Percentiles rank a stretch among this genome's conserved stretches.
These are phyloP conservation scores for Therioaphis trifolii DNA, from an alignment of 2,888 invertebrate species.

Conservation along the genomic window DNA sequence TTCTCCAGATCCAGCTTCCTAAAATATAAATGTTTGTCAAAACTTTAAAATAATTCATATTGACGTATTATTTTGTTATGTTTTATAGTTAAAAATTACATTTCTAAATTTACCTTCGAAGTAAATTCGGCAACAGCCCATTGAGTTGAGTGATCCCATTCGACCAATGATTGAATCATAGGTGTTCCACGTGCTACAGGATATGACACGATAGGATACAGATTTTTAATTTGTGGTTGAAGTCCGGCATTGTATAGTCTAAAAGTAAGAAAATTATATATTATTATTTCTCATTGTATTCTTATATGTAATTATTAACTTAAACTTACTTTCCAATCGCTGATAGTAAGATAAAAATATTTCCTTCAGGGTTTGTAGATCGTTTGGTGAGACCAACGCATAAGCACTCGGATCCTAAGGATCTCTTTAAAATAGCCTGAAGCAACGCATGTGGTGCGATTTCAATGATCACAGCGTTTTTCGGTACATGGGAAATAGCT, in stretches of 20 bases:
- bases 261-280: slow-evolving; percentile 62
- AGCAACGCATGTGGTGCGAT: slow-evolving; percentile 94
- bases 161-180: slow-evolving; percentile 84
- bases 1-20: slow-evolving; percentile 78
- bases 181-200: slow-evolving; percentile 94
- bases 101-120: slow-evolving; percentile 68
- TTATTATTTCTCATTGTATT: too few relatives aligned
- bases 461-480: slow-evolving; percentile 89
- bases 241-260: slow-evolving; percentile 84
- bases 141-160: slow-evolving; percentile 91
- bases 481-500: slow-evolving; percentile 80
- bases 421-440: slow-evolving; percentile 89
- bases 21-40: slow-evolving; percentile 69
- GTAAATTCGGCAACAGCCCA: slow-evolving; percentile 90
- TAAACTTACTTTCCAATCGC: slow-evolving; percentile 70
- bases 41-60: not conserved
- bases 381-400: slow-evolving; percentile 75
- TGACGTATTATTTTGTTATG: not conserved
- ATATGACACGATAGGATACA: slow-evolving; percentile 81
- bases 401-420: slow-evolving; percentile 72
- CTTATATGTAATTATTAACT: too few relatives aligned
- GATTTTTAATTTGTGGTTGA: slow-evolving; percentile 78
- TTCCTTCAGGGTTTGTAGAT: slow-evolving; percentile 72
- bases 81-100: not conserved
- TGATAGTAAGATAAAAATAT: slow-evolving; percentile 68